phyloP scores from a whole-genome alignment of 2,113 vertebrate genomes.

The Acrocephalus kingi region DNA sequence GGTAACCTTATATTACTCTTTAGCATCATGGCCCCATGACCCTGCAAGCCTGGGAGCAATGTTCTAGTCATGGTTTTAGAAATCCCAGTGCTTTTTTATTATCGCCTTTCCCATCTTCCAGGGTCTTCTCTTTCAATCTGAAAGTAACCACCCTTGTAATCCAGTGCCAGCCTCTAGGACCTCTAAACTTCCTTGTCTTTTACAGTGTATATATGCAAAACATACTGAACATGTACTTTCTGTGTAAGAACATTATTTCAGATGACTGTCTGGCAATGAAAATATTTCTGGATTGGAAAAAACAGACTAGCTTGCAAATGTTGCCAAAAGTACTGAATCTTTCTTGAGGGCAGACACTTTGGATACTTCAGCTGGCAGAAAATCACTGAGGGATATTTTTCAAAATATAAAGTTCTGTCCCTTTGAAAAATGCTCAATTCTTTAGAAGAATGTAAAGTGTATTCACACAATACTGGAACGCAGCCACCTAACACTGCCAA shows the following conservation, averaged over 20 bases:
- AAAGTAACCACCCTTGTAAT: not conserved
- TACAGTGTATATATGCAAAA: not conserved
- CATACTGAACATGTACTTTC: conserved; percentile 53
- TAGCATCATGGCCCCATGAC: not conserved
- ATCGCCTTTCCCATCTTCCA: not conserved
- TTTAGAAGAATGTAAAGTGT: conserved; percentile 27
- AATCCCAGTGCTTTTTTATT: not conserved
- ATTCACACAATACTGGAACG: conserved; percentile 7
- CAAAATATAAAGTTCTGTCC: conserved; percentile 28
- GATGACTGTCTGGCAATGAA: conserved; percentile 53
- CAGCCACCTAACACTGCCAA: not conserved
- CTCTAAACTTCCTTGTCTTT: not conserved
- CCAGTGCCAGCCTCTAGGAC: not conserved
- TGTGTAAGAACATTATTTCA: conserved; percentile 58
- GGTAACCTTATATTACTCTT: not conserved
- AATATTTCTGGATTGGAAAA: conserved; percentile 58
- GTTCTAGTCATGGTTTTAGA: not conserved
- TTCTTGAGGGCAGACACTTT: conserved; percentile 49
- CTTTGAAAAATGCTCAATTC: conserved; percentile 21
- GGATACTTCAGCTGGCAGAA: conserved; percentile 53
- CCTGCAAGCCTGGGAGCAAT: not conserved
- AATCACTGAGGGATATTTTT: conserved; percentile 19
- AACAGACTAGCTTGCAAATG: conserved; percentile 28
- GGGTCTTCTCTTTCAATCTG: not conserved
- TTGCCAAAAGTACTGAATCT: conserved; percentile 54